Conservation (phyloP, 2,113 vertebrate species). For the Natator depressus region DNA sequence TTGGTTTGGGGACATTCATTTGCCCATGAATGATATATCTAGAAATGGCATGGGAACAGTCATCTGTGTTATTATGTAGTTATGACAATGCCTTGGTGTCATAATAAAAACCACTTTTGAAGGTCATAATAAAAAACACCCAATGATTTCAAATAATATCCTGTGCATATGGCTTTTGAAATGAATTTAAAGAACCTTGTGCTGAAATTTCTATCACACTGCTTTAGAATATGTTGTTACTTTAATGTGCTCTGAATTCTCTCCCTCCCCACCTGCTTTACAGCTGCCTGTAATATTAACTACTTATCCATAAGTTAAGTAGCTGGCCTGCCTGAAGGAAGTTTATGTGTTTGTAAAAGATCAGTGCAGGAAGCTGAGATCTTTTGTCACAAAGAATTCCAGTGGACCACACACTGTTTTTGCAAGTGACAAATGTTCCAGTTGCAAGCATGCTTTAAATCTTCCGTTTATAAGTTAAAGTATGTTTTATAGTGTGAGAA, state of each 20-base stretch:
- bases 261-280: neutral
- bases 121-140: neutral
- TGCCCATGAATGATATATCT: neutral
- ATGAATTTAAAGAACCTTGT: neutral
- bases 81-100: neutral
- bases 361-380: conserved; percentile 42
- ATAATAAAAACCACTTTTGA: neutral
- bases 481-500: conserved; percentile 43
- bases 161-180: neutral
- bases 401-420: neutral
- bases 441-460: conserved; percentile 18
- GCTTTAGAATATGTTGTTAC: neutral
- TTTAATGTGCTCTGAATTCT: neutral
- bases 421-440: conserved; percentile 61
- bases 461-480: conserved; percentile 40
- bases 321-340: conserved; percentile 20
- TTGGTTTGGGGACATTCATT: neutral
- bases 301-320: conserved; percentile 23
- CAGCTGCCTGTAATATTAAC: conserved; percentile 52
- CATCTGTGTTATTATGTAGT: neutral
- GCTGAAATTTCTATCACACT: neutral
- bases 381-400: neutral
- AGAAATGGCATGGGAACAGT: neutral
- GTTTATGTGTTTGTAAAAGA: conserved; percentile 36
- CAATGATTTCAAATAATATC: neutral